Base-by-base conservation (phyloP, 1,140 invertebrate genomes). In the Aphelinus atriplicis region DNA sequence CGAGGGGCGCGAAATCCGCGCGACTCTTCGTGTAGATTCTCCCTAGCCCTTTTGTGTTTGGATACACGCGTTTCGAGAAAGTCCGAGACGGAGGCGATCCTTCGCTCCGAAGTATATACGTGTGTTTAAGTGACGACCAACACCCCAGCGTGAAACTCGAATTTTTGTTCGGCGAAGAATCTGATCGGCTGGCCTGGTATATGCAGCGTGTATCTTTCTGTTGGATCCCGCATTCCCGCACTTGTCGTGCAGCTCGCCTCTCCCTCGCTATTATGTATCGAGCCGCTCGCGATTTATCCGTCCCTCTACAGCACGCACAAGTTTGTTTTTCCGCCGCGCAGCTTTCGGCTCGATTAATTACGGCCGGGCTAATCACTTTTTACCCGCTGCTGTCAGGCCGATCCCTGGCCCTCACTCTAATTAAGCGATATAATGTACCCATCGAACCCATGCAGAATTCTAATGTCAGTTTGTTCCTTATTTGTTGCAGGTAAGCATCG, bases 251-350 rank as follows among this genome's bases (percentile, higher is more conserved):
- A 10, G 1, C 55, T 26, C 1, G 1, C 51, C 6, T 76, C 80
- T 26, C 79, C 62, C 78, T 79, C 79, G 83, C 86, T 87, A 87
- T 88, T 87, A 88, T 26, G 26, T 26, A 26, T 87, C 87, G 87
- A 85, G 85, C 87, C 86, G 84, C 45, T 88, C 84, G 83, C 84
- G 83, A 88, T 87, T 86, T 88, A 88, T 88, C 87, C 87, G 86
- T 88, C 26, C 26, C 26, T 26, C 26, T 26, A 26, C 26, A 26
- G 26, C 26, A 26, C 26, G 26, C 26, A 26, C 26, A 26, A 26
- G 26, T 26, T 26, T 26, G 26, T 26, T 26, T 26, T 26, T 26
- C 26, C 26, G 26, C 26, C 26, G 26, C 26, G 26, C 26, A 26
- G 26, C 26, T 26, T 26, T 26, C 26, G 26, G 26, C 26, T 26